Evolutionary conservation across 2,888 invertebrate species (phyloP).

Genomic region (Nemotelus pantherinus): DNA sequence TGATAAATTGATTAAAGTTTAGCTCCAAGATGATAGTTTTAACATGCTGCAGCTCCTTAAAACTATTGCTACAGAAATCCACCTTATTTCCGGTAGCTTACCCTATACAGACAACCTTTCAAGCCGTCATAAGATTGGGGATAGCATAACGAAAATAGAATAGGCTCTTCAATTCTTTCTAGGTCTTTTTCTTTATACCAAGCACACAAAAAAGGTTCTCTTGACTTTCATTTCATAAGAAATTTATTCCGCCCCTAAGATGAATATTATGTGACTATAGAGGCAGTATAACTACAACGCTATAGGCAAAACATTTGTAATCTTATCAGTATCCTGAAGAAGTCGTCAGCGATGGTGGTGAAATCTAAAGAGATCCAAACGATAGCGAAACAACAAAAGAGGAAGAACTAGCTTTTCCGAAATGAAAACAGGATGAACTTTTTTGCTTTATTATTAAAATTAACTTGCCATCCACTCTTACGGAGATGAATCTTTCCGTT

Average conservation of each 20-base stretch:
- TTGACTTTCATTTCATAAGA: slow-evolving; percentile 17
- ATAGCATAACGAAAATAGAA: not conserved
- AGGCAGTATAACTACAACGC: not conserved
- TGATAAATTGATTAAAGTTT: too few relatives aligned
- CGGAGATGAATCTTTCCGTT: too few relatives aligned
- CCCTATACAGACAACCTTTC: not conserved
- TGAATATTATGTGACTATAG: slow-evolving; percentile 15
- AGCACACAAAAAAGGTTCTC: slow-evolving; percentile 14
- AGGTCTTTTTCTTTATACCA: not conserved
- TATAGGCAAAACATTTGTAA: slow-evolving; percentile 34
- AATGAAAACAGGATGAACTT: slow-evolving; percentile 11
- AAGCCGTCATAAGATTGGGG: not conserved
- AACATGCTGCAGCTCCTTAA: too few relatives aligned
- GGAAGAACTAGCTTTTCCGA: not conserved
- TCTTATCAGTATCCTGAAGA: slow-evolving; percentile 19
- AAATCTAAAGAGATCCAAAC: not conserved
- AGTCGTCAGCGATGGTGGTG: not conserved
- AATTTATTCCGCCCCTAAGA: slow-evolving; percentile 33
- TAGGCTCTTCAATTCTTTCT: not conserved
- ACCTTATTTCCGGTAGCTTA: too few relatives aligned
- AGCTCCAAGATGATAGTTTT: too few relatives aligned
- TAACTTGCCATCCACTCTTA: not conserved
- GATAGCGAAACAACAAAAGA: not conserved
- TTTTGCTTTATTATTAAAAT: slow-evolving; percentile 1
- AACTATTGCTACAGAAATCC: too few relatives aligned